Base-by-base conservation (phyloP, 2,113 vertebrate genomes). In the Cygnus buccinator region DNA sequence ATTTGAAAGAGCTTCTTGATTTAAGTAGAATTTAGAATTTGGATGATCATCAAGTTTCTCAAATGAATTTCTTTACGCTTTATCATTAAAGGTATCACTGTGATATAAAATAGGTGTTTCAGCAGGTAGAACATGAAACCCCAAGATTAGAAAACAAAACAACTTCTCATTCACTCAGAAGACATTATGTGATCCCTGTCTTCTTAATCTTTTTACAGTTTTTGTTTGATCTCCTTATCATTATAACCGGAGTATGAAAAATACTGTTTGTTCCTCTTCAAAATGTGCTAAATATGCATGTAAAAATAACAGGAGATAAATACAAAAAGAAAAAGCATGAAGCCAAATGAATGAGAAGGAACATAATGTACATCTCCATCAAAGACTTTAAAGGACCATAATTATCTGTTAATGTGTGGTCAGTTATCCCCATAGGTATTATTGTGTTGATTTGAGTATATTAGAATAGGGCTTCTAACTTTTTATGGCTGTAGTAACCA, bases 151-250 rank as follows among this genome's bases (percentile, higher is more conserved):
- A 85, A 86, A 94, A 68, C 16, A 67, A 31, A 80, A 6, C 20
- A 10, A 22, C 10, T 29, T 10, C 2, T 9, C 19, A n/a, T 37
- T 90, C 31, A 50, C 21, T 33, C 3, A 65, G 31, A 59, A 71
- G 1, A n/a, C 11, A 9, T 86, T 89, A 17, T 79, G 31, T 80
- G 3, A 86, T 4, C 65, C 5, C 26, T 59, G 11, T 43, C 9
- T 62, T 95, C 73, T 92, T 59, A 63, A 81, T 89, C 5, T n/a
- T 87, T 50, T 4, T 41, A 31, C 31, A 74, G 11, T 46, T 93
- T 96, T 59, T 94, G 17, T 92, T 96, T 93, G 10, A 89, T 89
- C 61, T 91, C 41, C 58, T 77, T 76, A 82, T 74, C 14, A 80
- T 74, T 85, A 87, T 59, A 17, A 84, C 6, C 33, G 77, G 21